Evolutionary conservation across 2,888 invertebrate genomes (phyloP).

Genomic region (Hyalella azteca): DNA sequence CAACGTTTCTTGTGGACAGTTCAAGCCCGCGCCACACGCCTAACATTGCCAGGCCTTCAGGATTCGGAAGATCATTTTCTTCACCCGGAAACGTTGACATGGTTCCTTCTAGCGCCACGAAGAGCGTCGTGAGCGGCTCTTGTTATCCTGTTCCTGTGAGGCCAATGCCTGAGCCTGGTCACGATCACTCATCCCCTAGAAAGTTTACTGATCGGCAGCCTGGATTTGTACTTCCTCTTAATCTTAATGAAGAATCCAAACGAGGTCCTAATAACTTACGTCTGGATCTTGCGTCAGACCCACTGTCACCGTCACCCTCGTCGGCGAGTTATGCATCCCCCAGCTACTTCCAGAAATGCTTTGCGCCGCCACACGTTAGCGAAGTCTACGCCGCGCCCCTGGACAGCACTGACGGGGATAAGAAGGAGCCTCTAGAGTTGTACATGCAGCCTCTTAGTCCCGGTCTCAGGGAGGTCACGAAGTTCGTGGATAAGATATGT

Average conservation of each 20-base stretch:
- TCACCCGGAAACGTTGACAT: background rate
- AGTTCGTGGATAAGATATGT: background rate
- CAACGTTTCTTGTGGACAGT: no score
- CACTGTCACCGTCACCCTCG: background rate
- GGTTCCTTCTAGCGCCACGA: no score
- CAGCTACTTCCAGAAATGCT: background rate
- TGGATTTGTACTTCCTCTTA: no score
- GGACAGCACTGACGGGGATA: background rate
- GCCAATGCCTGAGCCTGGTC: background rate
- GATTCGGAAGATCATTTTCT: background rate
- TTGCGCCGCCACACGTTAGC: background rate
- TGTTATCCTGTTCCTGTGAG: background rate
- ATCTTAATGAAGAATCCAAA: no score
- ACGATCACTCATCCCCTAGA: no score
- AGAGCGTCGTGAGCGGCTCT: background rate
- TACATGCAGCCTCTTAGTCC: background rate
- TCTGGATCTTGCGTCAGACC: background rate
- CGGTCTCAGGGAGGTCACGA: background rate
- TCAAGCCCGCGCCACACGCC: no score
- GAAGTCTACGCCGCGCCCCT: background rate
- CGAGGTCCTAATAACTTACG: background rate
- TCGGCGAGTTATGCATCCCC: constrained; percentile 28
- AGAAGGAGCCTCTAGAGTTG: background rate
- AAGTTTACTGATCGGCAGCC: no score
- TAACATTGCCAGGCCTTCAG: no score